Evolutionary conservation across 2,797 vertebrate species (phyloP).

Genomic region (Bryconaethiops microstoma): DNA sequence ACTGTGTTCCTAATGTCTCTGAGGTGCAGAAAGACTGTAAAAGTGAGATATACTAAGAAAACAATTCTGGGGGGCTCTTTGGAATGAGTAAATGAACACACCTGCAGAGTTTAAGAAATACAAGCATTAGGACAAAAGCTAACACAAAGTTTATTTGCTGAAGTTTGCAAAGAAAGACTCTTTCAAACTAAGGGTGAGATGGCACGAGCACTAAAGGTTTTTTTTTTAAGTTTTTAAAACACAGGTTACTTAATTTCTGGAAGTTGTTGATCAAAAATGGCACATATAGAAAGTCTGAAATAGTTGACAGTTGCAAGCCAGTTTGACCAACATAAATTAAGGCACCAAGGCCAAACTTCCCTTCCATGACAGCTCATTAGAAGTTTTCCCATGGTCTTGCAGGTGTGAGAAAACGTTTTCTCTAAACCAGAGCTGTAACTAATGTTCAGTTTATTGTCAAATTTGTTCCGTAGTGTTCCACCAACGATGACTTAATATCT

Average conservation of each 20-base stretch:
- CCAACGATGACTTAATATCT: constrained; percentile 49
- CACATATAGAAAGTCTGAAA: constrained; percentile 18
- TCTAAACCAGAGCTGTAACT: constrained; percentile 48
- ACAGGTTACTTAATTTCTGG: constrained; percentile 5
- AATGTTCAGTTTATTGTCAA: constrained; percentile 50
- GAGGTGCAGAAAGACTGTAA: background rate
- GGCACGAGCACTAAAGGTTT: too few species aligned
- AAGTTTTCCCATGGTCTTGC: constrained; percentile 47
- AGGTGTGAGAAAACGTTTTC: constrained; percentile 24
- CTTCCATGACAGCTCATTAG: constrained; percentile 44
- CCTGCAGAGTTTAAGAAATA: background rate
- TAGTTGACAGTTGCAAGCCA: constrained; percentile 10
- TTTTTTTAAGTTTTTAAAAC: background rate
- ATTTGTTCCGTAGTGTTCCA: constrained; percentile 52
- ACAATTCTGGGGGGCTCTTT: background rate
- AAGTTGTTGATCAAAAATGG: background rate
- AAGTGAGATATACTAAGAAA: background rate
- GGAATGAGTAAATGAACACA: constrained; percentile 4
- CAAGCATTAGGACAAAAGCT: background rate
- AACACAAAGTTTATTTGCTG: background rate
- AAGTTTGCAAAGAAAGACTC: background rate
- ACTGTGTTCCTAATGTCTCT: constrained; percentile 13
- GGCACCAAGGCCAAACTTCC: constrained; percentile 15
- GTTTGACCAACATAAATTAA: constrained; percentile 36
- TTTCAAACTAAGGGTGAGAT: background rate